Conservation (phyloP, 2,113 vertebrate genomes). For the Vicugna pacos region DNA sequence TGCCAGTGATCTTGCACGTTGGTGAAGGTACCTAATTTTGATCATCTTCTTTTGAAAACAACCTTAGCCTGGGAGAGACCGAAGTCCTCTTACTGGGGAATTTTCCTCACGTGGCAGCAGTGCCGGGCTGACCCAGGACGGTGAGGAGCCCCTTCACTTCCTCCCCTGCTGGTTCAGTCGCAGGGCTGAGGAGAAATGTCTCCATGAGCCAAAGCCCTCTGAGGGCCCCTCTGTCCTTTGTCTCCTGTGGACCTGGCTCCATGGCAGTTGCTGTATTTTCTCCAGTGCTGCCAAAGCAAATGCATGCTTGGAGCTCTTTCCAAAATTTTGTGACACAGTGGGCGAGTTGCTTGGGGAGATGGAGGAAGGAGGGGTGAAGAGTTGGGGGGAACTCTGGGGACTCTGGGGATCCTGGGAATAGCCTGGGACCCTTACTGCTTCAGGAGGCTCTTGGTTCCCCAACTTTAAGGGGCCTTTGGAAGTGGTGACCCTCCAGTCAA, state of each 20-base stretch:
- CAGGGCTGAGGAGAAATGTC: accelerated
- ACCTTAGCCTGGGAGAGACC: neutral
- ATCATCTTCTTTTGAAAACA: neutral
- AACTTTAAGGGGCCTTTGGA: neutral
- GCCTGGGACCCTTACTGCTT: neutral
- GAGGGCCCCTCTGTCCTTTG: no score
- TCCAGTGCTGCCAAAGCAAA: neutral
- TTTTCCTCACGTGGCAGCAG: accelerated
- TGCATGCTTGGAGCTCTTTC: neutral
- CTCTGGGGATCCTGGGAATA: neutral
- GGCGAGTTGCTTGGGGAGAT: neutral
- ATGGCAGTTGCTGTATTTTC: neutral
- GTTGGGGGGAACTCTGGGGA: no score
- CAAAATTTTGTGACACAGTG: neutral
- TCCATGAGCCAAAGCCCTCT: neutral
- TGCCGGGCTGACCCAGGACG: neutral
- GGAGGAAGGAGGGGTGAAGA: neutral
- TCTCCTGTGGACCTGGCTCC: neutral
- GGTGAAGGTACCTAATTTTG: neutral
- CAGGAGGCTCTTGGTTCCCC: neutral
- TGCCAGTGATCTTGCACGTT: neutral
- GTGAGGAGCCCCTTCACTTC: no score
- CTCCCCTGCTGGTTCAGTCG: neutral
- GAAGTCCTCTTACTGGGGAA: neutral
- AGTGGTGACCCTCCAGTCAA: neutral